Conservation (phyloP, 2,797 vertebrate species). For the Morus bassanus region DNA sequence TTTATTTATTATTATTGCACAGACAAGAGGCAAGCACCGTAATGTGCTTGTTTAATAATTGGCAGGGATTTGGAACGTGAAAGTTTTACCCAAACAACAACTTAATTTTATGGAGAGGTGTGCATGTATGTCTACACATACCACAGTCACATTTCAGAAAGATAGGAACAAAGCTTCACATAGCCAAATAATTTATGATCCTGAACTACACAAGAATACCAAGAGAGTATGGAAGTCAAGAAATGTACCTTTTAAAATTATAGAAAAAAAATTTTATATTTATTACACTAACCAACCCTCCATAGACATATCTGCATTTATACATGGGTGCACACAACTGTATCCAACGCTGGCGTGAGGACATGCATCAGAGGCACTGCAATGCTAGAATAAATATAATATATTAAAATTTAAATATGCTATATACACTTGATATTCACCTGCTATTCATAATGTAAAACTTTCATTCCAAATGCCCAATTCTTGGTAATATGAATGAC, state of each 20-base stretch:
- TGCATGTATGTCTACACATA: not conserved
- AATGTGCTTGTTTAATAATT: conserved; percentile 25
- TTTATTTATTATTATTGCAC: conserved; percentile 31
- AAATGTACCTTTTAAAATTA: not conserved
- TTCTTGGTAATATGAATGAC: fast-evolving
- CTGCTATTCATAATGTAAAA: not conserved
- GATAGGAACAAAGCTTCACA: not conserved
- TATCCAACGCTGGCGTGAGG: fast-evolving
- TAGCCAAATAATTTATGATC: not conserved
- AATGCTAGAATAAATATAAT: too few species aligned
- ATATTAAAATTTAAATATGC: too few species aligned
- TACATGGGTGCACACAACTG: not conserved
- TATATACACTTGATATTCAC: not conserved
- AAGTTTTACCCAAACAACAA: conserved; percentile 12
- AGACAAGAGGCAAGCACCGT: not conserved
- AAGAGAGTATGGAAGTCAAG: not conserved
- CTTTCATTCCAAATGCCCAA: fast-evolving
- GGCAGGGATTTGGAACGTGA: not conserved
- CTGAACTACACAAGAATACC: not conserved
- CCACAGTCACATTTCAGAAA: not conserved
- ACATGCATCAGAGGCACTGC: not conserved
- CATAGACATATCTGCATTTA: not conserved
- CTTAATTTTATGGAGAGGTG: not conserved
- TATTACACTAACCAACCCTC: not conserved
- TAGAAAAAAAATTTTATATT: not conserved